A percentile compares a stretch with the other conserved stretches of the same genome.
phyloP scores from a whole-genome alignment of 2,888 invertebrate genomes.

The Scaptomyza parva region DNA sequence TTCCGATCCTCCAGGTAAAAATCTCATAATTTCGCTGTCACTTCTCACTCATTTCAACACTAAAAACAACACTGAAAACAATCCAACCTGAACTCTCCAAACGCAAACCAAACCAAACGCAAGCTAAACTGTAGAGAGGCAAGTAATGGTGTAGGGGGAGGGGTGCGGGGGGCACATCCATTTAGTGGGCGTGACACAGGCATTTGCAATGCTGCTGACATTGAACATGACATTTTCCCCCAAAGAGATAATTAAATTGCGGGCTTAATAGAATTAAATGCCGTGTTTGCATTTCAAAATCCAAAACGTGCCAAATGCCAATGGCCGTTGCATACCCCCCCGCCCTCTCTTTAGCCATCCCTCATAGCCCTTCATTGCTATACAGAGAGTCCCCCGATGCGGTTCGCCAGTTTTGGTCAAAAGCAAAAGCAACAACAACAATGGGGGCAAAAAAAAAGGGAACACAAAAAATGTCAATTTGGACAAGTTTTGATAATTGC shows the following conservation, averaged over 20 bases:
- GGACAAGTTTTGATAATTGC: conserved; percentile 81
- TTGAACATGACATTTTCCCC: conserved; percentile 74
- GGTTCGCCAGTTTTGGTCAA: conserved; percentile 50
- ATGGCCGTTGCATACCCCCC: conserved; percentile 30
- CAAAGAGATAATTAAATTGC: conserved; percentile 80
- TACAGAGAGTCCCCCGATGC: conserved; percentile 19
- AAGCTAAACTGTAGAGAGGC: not conserved
- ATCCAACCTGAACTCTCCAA: not conserved
- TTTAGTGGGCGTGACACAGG: conserved; percentile 21
- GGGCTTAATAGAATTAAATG: conserved; percentile 81
- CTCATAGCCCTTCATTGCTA: conserved; percentile 17
- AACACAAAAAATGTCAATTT: conserved; percentile 72
- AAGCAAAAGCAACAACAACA: conserved; percentile 21
- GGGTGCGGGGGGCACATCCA: not conserved
- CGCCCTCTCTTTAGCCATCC: not conserved
- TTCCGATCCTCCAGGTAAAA: conserved; percentile 24
- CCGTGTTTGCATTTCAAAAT: conserved; percentile 80
- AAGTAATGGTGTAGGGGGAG: not conserved
- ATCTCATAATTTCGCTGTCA: conserved; percentile 63
- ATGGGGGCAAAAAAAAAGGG: conserved; percentile 19
- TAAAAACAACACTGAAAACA: not conserved
- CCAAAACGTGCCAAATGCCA: conserved; percentile 73
- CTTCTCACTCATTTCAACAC: conserved; percentile 44
- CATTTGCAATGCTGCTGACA: conserved; percentile 64
- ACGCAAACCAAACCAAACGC: not conserved